Conservation (phyloP, 2,113 vertebrate genomes). For the Saccopteryx bilineata region DNA sequence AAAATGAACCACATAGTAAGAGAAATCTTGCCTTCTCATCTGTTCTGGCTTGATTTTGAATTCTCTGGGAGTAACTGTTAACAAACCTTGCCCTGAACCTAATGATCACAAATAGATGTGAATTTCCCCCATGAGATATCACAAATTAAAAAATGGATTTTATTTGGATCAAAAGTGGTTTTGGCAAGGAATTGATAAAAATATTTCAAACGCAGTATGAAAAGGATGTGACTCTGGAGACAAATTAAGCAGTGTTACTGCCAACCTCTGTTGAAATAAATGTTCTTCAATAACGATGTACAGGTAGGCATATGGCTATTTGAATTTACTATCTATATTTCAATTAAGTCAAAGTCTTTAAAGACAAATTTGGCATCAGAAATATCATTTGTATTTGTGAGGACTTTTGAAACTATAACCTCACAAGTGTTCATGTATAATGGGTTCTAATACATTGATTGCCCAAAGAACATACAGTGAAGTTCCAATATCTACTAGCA, state of each 20-base stretch:
- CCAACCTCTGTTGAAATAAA: constrained; percentile 56
- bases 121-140: constrained; percentile 61
- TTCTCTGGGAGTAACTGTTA: constrained; percentile 40
- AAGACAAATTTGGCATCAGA: constrained; percentile 57
- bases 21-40: constrained; percentile 63
- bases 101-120: constrained; percentile 68
- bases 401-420: constrained; percentile 2
- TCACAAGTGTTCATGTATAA: constrained; percentile 49
- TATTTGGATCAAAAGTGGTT: constrained; percentile 72
- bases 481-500: constrained; percentile 25
- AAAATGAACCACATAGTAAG: constrained; percentile 75
- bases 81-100: constrained; percentile 45
- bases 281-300: constrained; percentile 58
- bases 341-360: constrained; percentile 59
- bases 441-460: constrained; percentile 60
- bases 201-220: constrained; percentile 52
- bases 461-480: constrained; percentile 28
- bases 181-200: constrained; percentile 71
- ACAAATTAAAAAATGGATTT: constrained; percentile 74
- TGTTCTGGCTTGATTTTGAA: constrained; percentile 63
- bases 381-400: constrained; percentile 22
- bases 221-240: constrained; percentile 62
- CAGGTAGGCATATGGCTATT: constrained; percentile 48
- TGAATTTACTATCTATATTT: constrained; percentile 68
- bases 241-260: constrained; percentile 23